Base-by-base conservation (phyloP, 92 coral and sea anemone species). In the Hydrozoanthus gracilis region DNA sequence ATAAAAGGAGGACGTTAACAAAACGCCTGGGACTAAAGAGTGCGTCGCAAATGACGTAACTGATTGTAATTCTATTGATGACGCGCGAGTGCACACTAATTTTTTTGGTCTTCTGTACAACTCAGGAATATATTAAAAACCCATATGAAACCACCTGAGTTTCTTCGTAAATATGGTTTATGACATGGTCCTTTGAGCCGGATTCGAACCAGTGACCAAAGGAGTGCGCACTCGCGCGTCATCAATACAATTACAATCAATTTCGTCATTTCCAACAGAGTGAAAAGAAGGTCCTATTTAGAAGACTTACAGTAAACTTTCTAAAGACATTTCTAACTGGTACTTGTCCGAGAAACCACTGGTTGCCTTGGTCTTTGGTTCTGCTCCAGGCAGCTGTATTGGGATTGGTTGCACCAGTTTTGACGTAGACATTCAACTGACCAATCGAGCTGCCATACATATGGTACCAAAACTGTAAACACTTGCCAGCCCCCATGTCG, bases 371-470 rank as follows among this genome's bases (percentile, higher is more conserved):
- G 77, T 92, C 93, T 17, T 73, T 90, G 9, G 89, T 76, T 75
- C 96, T 87, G 67, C 92, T 91, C 99, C 99, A 96, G 11, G 71
- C 78, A 1, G 98, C 92, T 47, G 9, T 75, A n/a, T 86, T 65
- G 54, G 99, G 91, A n/a, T 86, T 45, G 66, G 68, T 73, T 16
- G 51, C 71, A 4, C 94, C 86, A 44, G 92, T 88, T 88, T 82
- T 52, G 10, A 95, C 71, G 79, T 94, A 93, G 12, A 95, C 94
- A 71, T 95, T 96, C 79, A 96, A 93, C 77, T 88, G 71, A 7
- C 99, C 99, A 48, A 96, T 94, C 48, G 95, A 92, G 72, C 87
- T 88, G 15, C 99, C 99, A 84, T 93, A 93, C 99, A 96, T 96
- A 55, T 96, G 99, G 77, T 93, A 96, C 99, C 99, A 96, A 86